Conservation (phyloP, 2,113 vertebrate species). For the Castor canadensis region DNA sequence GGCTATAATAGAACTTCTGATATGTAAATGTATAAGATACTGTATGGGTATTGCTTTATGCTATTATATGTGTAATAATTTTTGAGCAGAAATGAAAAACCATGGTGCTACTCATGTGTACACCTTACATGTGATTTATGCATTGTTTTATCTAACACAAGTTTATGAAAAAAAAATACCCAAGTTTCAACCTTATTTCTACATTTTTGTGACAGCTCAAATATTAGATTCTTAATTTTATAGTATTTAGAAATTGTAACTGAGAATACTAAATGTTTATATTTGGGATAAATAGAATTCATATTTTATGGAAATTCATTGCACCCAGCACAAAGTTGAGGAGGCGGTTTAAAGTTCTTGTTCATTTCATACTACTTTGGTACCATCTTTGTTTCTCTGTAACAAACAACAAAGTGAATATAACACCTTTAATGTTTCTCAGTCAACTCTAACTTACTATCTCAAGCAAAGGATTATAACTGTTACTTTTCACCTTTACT, state of each 20-base stretch:
- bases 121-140: background rate
- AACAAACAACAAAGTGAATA: background rate
- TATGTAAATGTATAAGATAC: background rate
- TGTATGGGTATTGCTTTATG: background rate
- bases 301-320: background rate
- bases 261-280: background rate
- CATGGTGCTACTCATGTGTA: background rate
- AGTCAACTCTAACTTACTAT: background rate
- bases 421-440: background rate
- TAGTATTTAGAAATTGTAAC: background rate
- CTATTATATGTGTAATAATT: background rate
- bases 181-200: background rate
- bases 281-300: background rate
- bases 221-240: background rate
- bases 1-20: background rate
- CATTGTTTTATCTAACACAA: background rate
- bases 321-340: background rate
- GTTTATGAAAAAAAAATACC: background rate
- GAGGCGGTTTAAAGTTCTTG: background rate
- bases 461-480: background rate
- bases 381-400: background rate
- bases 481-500: background rate
- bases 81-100: background rate
- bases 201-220: background rate
- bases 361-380: background rate